These are phyloP conservation scores for Podarcis cretensis DNA, from an alignment of 2,113 vertebrate genomes.

Conservation along the genomic window DNA sequence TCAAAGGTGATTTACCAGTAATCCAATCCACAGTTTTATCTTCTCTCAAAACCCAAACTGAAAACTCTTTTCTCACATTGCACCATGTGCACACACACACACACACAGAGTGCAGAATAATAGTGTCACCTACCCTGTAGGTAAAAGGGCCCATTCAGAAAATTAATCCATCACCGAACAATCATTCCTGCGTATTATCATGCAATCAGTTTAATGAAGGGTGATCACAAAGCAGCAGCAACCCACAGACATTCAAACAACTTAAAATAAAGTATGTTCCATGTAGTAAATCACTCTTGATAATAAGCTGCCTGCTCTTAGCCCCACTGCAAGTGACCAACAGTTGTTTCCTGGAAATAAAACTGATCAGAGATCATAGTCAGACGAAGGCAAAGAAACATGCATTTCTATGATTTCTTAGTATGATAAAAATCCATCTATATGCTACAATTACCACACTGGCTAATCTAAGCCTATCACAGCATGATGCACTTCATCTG, in stretches of 20 bases:
- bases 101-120: neutral
- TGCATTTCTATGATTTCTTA: neutral
- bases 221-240: neutral
- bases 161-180: neutral
- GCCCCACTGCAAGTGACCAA: too few relatives aligned
- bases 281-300: neutral
- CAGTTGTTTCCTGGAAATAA: neutral
- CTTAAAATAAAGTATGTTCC: neutral
- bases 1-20: neutral
- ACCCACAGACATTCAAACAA: neutral
- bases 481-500: neutral
- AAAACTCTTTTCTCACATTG: neutral
- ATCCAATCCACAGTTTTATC: neutral
- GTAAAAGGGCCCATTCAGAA: neutral
- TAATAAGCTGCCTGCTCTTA: neutral
- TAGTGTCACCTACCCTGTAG: too few relatives aligned
- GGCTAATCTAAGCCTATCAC: neutral
- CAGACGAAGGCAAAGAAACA: neutral
- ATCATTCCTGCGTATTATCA: neutral
- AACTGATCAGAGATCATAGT: neutral
- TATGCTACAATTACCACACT: neutral
- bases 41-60: neutral
- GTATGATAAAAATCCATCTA: neutral
- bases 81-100: neutral
- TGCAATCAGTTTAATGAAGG: neutral